Conservation (phyloP, 2,888 invertebrate species). For the Nomada lathburiana region DNA sequence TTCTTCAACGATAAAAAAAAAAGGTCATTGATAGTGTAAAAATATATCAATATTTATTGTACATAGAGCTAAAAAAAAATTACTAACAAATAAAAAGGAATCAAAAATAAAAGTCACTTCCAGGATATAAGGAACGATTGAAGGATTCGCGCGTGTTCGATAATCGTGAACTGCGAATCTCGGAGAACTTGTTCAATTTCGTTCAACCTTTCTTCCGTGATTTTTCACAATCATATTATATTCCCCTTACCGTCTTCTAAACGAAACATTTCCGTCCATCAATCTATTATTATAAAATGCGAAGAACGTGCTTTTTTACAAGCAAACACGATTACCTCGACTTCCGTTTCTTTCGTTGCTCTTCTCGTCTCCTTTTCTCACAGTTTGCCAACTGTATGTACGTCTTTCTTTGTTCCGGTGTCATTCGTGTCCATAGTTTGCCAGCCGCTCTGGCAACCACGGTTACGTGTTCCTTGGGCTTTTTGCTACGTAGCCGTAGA, state of each 20-base stretch:
- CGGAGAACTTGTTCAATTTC: background rate
- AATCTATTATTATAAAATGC: background rate
- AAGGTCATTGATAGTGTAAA: constrained; percentile 82
- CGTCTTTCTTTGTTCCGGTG: constrained; percentile 75
- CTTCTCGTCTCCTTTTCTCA: constrained; percentile 77
- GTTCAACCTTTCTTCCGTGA: background rate
- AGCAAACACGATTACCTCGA: constrained; percentile 30
- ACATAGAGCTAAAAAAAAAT: constrained; percentile 84
- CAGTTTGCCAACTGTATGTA: constrained; percentile 79
- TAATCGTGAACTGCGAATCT: background rate
- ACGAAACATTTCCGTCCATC: background rate
- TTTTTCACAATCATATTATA: background rate
- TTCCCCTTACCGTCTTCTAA: constrained; percentile 6
- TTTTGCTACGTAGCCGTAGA: constrained; percentile 74
- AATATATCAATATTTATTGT: constrained; percentile 84
- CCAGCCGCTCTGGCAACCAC: constrained; percentile 79
- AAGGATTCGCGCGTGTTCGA: background rate
- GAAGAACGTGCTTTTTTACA: background rate
- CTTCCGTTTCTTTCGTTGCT: constrained; percentile 64
- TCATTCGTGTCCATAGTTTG: constrained; percentile 78
- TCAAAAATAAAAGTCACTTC: constrained; percentile 73
- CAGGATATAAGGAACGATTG: constrained; percentile 15
- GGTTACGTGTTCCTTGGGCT: constrained; percentile 75
- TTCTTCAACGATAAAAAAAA: constrained; percentile 76
- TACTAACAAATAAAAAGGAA: constrained; percentile 84